Evolutionary conservation across 64 coral and sea anemone species (phyloP).

Genomic region (Stichodactyla mertensii): DNA sequence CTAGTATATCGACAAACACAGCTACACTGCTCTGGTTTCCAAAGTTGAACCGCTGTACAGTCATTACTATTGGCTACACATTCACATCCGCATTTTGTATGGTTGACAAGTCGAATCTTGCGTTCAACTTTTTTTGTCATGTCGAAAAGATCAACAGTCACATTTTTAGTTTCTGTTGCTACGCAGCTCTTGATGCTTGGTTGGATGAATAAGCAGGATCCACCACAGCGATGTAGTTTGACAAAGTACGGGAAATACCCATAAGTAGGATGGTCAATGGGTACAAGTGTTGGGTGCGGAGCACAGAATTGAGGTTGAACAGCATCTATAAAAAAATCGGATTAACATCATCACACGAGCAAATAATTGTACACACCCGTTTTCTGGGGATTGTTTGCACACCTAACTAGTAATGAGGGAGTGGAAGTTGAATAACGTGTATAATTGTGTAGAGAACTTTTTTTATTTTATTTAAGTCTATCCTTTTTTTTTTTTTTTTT

Average conservation of each 20-base stretch:
- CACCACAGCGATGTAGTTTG: constrained; percentile 67
- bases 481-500: too few species aligned
- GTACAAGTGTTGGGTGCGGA: constrained; percentile 57
- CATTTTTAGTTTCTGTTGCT: constrained; percentile 26
- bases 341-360: neutral
- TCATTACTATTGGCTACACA: constrained; percentile 53
- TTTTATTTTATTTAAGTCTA: too few species aligned
- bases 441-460: too few species aligned
- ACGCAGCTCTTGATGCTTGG: constrained; percentile 55
- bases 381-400: neutral
- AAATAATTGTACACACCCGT: neutral
- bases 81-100: constrained; percentile 66
- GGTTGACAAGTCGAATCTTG: constrained; percentile 37
- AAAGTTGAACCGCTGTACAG: constrained; percentile 33
- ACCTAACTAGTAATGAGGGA: neutral
- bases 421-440: too few species aligned
- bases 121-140: neutral
- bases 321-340: neutral
- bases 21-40: constrained; percentile 38
- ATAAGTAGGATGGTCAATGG: constrained; percentile 61
- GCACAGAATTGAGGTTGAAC: neutral
- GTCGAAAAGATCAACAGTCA: neutral
- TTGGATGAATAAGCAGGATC: constrained; percentile 34
- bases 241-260: constrained; percentile 71
- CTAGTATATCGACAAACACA: constrained; percentile 56